Evolutionary conservation across 2,888 invertebrate genomes (phyloP).

Genomic region (Pherbina coryleti): DNA sequence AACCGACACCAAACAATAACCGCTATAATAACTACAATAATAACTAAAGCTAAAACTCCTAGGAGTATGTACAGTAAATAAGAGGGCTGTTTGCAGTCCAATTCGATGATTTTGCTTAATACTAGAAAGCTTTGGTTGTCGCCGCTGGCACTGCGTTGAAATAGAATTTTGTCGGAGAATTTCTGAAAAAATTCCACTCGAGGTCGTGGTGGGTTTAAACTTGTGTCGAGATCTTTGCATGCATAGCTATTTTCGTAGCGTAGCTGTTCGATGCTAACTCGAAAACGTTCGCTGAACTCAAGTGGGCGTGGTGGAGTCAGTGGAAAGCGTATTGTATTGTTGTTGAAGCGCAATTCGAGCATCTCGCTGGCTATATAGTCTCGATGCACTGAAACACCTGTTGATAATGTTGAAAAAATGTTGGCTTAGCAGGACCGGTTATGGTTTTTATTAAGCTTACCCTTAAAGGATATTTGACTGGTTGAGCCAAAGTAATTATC

Average conservation of each 20-base stretch:
- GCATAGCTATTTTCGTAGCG: constrained; percentile 59
- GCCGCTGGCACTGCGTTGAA: constrained; percentile 44
- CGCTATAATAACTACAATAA: constrained; percentile 69
- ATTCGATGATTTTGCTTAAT: constrained; percentile 59
- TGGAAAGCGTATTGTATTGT: constrained; percentile 61
- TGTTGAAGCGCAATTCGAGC: constrained; percentile 65
- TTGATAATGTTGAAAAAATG: not conserved
- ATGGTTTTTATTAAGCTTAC: constrained; percentile 43
- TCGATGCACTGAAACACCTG: constrained; percentile 61
- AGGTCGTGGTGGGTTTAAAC: constrained; percentile 56
- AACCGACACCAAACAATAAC: constrained; percentile 70
- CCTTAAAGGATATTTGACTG: constrained; percentile 64
- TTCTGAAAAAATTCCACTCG: constrained; percentile 61
- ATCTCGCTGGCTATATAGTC: constrained; percentile 63
- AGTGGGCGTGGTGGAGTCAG: constrained; percentile 54
- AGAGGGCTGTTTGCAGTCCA: constrained; percentile 59
- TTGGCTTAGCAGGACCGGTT: not conserved
- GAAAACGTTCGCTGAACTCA: constrained; percentile 61
- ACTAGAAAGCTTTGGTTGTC: constrained; percentile 52
- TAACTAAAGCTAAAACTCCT: constrained; percentile 69
- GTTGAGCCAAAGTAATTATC: constrained; percentile 64
- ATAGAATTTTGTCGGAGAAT: constrained; percentile 60
- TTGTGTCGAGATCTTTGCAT: constrained; percentile 60
- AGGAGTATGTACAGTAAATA: constrained; percentile 70
- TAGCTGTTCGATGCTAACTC: constrained; percentile 61